A percentile compares a stretch with the other conserved stretches of the same genome.
Evolutionary conservation across 2,113 vertebrate species (phyloP).

Genomic region (Circaetus cinerascens): DNA sequence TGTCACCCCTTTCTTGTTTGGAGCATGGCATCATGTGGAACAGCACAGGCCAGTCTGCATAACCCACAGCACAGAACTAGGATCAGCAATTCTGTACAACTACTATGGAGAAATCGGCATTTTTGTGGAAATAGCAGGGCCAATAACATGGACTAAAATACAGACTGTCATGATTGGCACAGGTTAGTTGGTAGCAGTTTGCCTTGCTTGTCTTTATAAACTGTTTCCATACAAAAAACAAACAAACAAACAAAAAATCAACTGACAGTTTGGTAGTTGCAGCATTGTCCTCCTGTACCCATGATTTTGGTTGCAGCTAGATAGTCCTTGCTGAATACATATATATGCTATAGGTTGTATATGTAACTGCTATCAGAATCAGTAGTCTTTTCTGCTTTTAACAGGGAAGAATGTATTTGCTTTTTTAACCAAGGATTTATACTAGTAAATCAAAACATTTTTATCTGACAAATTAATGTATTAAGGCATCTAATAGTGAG

Average conservation of each 20-base stretch:
- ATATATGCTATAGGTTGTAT: not conserved
- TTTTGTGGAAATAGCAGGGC: not conserved
- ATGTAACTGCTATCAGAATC: not conserved
- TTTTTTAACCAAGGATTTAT: not conserved
- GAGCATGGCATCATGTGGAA: not conserved
- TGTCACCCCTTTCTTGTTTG: not conserved
- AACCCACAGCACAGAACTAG: not conserved
- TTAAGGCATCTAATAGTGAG: not conserved
- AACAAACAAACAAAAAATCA: not conserved
- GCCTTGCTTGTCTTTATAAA: not conserved
- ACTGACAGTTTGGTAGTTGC: not conserved
- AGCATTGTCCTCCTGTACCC: not conserved
- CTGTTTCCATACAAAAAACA: not conserved
- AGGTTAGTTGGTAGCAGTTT: slow-evolving; percentile 11
- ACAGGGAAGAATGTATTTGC: not conserved
- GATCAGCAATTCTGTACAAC: not conserved
- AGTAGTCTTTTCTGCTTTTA: not conserved
- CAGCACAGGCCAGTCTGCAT: not conserved
- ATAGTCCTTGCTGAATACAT: not conserved
- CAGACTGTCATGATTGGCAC: not conserved
- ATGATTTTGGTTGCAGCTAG: not conserved
- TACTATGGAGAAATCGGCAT: not conserved
- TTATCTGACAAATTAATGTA: not conserved
- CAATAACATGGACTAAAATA: not conserved
- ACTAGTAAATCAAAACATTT: not conserved